Evolutionary conservation across 2,888 invertebrate genomes (phyloP).

Genomic region (Congeria kusceri): DNA sequence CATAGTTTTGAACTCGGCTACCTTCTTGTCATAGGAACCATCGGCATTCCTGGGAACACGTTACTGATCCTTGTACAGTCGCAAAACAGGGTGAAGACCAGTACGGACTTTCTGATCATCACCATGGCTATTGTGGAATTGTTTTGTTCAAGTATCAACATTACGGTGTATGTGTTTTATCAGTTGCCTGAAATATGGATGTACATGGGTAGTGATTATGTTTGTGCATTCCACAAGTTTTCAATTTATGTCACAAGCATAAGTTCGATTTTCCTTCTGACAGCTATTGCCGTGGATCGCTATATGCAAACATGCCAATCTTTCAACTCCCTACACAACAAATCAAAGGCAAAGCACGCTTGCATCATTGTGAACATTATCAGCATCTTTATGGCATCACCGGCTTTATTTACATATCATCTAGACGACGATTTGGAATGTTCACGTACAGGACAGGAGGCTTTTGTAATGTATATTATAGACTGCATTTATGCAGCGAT

Average conservation of each 20-base stretch:
- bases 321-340: not conserved
- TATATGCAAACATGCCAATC: conserved; percentile 14
- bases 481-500: not conserved
- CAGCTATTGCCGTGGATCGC: conserved; percentile 11
- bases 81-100: conserved; percentile 2
- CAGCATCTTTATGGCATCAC: not conserved
- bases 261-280: conserved; percentile 4
- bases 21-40: not conserved
- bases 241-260: conserved; percentile 3
- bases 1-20: conserved; percentile 7
- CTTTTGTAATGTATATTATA: not conserved
- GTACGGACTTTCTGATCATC: conserved; percentile 22
- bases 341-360: not conserved
- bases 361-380: not conserved
- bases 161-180: not conserved
- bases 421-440: not conserved
- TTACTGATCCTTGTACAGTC: conserved; percentile 9
- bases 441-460: not conserved
- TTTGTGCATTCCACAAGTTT: conserved; percentile 2
- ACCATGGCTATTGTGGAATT: conserved; percentile 13
- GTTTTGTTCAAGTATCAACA: not conserved
- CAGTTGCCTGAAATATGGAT: not conserved
- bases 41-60: conserved; percentile 13
- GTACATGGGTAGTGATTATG: not conserved
- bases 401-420: not conserved